Evolutionary conservation across 2,888 invertebrate genomes (phyloP), one percentile per base, ranked within the genome.

Genomic region (Chesias legatella): DNA sequence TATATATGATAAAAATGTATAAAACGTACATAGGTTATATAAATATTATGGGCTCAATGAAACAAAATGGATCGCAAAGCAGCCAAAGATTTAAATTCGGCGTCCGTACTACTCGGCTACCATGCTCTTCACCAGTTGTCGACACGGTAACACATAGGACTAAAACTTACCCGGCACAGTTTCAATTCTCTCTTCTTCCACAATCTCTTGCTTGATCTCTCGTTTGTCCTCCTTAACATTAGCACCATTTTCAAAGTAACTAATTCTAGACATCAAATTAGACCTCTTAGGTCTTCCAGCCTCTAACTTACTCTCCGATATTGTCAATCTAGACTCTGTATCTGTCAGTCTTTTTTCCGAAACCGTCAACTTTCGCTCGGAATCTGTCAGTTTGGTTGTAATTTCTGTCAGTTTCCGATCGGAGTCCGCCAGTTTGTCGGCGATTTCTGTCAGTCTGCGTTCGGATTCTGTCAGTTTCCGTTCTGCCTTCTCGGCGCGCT

Each of bases 401-500:
- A 56, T 43, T 30, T 75, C 69, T 6, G 32, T 25, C 0, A 51
- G 30, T 39, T 41, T 47, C 1, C 26, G 34, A 10, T 44, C 52
- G 21, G 40, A 10, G 1, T 26, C 17, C 7, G 22, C 9, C 9
- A 32, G 52, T 47, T 43, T 58, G 8, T 7, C 10, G 9, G 8
- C 44, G 4, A 53, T 48, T 34, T 73, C 67, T 10, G 75, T 51
- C 28, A 67, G 26, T 8, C 8, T 25, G 2, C 9, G 25, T 7
- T 25, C 25, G 7, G 37, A 25, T 7, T 33, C 29, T 11, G 36
- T 32, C 11, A 43, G 46, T 35, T 50, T 72, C 43, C 49, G 64
- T 50, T 85, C 85, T 0, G 84, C 82, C 7, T 22, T 79, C 60
- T 93, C 92, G 0, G 92, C 93, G 42, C 93, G 73, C 47, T 91